Evolutionary conservation across 2,113 vertebrate genomes (phyloP).

Genomic region (Phalacrocorax pelagicus): DNA sequence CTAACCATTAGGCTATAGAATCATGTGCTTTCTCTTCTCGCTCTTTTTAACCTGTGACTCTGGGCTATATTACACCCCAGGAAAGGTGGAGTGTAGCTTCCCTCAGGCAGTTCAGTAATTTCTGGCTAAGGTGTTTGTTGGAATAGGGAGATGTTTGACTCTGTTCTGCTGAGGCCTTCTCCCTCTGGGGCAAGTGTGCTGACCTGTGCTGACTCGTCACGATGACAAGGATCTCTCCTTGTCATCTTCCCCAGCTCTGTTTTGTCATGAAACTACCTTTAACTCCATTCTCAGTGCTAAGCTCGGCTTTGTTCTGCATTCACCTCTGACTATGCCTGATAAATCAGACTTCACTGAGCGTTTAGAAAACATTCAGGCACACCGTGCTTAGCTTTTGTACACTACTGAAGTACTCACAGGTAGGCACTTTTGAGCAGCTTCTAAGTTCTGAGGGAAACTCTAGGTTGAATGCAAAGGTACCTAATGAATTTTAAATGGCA

Average conservation of each 20-base stretch:
- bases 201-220: not conserved
- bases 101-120: not conserved
- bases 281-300: not conserved
- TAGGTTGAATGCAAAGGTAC: not conserved
- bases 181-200: not conserved
- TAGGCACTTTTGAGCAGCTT: not conserved
- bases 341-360: not conserved
- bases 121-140: not conserved
- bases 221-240: not conserved
- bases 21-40: fast-evolving
- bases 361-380: not conserved
- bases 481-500: not conserved
- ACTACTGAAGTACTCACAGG: not conserved
- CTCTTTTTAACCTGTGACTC: not conserved
- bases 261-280: not conserved
- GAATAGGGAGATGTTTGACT: not conserved
- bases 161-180: not conserved
- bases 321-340: not conserved
- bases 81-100: not conserved
- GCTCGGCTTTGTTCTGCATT: not conserved
- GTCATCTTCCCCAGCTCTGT: not conserved
- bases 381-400: not conserved
- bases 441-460: not conserved
- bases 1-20: not conserved
- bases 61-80: not conserved